A percentile compares a stretch with the other conserved stretches of the same genome.
Evolutionary conservation across 2,888 invertebrate genomes (phyloP).

Genomic region (Caenorhabditis sp.): DNA sequence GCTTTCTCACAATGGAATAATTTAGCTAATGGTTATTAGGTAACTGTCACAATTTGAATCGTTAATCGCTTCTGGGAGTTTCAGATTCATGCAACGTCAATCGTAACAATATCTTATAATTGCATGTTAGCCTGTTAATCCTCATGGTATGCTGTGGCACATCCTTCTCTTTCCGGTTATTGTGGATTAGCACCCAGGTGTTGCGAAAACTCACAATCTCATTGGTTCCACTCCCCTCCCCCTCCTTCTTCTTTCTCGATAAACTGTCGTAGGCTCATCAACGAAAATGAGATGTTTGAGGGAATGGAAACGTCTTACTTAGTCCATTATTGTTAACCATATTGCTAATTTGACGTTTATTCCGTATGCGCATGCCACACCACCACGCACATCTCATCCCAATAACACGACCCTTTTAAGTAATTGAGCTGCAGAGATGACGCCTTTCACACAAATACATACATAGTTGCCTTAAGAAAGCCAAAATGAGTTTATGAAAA

Average conservation of each 20-base stretch:
- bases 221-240: not conserved
- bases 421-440: constrained; percentile 65
- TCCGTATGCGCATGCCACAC: constrained; percentile 64
- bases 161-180: constrained; percentile 29
- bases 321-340: constrained; percentile 69
- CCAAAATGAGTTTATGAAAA: constrained; percentile 47
- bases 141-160: constrained; percentile 40
- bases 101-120: constrained; percentile 51
- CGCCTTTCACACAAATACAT: constrained; percentile 33
- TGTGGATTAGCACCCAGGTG: constrained; percentile 49
- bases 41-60: not conserved
- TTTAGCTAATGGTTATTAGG: not conserved
- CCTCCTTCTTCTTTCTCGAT: not conserved
- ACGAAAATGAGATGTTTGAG: constrained; percentile 53
- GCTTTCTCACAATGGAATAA: not conserved
- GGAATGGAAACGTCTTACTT: constrained; percentile 37
- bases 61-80: not conserved
- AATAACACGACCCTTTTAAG: constrained; percentile 66
- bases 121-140: constrained; percentile 31
- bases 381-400: constrained; percentile 57
- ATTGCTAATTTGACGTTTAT: constrained; percentile 71
- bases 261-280: constrained; percentile 23
- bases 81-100: constrained; percentile 8
- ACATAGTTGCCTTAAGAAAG: constrained; percentile 14
- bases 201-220: not conserved